Evolutionary conservation across 2,113 vertebrate species (phyloP).

Genomic region (Heloderma charlesbogerti): DNA sequence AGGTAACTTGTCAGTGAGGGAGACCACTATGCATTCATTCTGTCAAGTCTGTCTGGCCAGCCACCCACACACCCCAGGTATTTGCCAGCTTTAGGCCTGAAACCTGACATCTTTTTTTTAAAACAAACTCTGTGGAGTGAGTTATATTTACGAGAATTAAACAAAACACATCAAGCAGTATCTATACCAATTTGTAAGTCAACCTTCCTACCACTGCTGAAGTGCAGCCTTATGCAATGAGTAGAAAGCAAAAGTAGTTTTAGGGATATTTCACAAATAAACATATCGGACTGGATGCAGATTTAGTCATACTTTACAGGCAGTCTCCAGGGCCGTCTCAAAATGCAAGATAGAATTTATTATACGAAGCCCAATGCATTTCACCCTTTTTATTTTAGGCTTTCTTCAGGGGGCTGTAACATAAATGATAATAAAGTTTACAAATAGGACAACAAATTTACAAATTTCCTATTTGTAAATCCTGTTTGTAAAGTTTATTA

Average conservation of each 20-base stretch:
- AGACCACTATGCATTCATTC: background rate
- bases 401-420: too few species aligned
- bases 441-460: too few species aligned
- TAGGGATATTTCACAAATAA: constrained; percentile 16
- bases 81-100: background rate
- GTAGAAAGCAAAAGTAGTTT: constrained; percentile 1
- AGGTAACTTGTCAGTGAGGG: background rate
- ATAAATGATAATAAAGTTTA: too few species aligned
- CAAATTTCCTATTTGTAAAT: too few species aligned
- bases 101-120: background rate
- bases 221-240: constrained; percentile 24
- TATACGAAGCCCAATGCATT: too few species aligned
- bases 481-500: too few species aligned
- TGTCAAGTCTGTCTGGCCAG: background rate
- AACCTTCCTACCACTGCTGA: constrained; percentile 28
- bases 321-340: too few species aligned
- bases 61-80: background rate
- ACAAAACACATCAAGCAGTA: too few species aligned
- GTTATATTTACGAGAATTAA: too few species aligned
- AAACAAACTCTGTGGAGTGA: background rate
- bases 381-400: too few species aligned
- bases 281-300: background rate
- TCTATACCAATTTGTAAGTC: background rate
- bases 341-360: too few species aligned
- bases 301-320: too few species aligned